Base-by-base conservation (phyloP, 2,888 invertebrate genomes). In the Synanthedon formicaeformis region DNA sequence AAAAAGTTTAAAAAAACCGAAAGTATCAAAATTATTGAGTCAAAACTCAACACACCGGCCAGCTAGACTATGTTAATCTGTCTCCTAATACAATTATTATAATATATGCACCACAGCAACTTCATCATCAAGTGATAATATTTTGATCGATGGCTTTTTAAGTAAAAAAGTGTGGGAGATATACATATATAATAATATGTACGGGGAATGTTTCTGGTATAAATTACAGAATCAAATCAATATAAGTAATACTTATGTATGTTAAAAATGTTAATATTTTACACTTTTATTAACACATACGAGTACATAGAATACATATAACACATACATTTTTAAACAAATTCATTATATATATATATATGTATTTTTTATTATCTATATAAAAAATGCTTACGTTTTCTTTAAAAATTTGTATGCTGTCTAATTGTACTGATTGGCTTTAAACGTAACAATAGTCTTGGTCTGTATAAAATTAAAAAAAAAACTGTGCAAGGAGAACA, bases 61-160 rank as follows among this genome's bases (percentile, higher is more conserved):
- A 56, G 54, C 56, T 62, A 56, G 54, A 56, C 52, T 63, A 73
- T 72, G 72, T 67, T 75, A 78, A 77, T 76, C 67, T 71, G 53
- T 55, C 55, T 58, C 64, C 60, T 70, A 74, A 75, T 71, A 77
- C 76, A 78, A 81, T 81, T 80, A 79, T 79, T 80, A 79, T 79
- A 79, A 76, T 75, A 67, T 74, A 76, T 70, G 74, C 69, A 65
- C 60, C 60, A 57, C 57, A 57, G 66, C 69, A 66, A 69, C 68
- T 72, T 66, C 62, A 65, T 66, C 62, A 65, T 60, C 60, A 57
- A 59, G 63, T 65, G 80, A 81, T 81, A 80, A 73, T 73, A 59
- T 55, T 51, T 62, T 81, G 81, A 81, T 79, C 68, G 81, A 81
- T 81, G 72, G 65, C 53, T 56, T 18, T 11, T 54, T 51, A 54